These are phyloP conservation scores for Meles meles DNA, from an alignment of 2,113 vertebrate genomes.

Conservation along the genomic window DNA sequence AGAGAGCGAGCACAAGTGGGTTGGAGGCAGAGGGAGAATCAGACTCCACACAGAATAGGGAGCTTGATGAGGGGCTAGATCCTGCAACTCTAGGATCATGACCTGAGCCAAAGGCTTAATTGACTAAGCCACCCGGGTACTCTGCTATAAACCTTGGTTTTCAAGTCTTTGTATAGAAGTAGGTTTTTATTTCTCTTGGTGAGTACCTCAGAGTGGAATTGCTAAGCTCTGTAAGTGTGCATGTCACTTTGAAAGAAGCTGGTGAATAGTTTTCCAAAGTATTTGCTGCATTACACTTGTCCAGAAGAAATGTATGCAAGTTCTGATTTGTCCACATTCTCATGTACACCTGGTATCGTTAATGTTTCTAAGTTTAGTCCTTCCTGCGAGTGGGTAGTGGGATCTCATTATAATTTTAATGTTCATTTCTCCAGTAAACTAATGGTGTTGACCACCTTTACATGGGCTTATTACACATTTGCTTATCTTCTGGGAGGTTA, in stretches of 20 bases:
- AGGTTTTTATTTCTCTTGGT: neutral
- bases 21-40: neutral
- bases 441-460: neutral
- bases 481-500: neutral
- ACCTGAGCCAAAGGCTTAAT: neutral
- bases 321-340: neutral
- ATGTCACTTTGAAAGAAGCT: neutral
- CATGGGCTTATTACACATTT: neutral
- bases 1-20: neutral
- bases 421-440: neutral
- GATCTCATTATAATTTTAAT: neutral
- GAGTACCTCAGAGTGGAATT: neutral
- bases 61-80: neutral
- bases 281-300: neutral
- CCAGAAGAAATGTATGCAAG: neutral
- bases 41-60: neutral
- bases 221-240: neutral
- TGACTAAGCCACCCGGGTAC: neutral
- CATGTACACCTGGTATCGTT: neutral
- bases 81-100: neutral
- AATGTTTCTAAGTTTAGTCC: neutral
- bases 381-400: neutral
- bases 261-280: neutral
- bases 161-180: neutral
- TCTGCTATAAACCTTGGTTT: neutral